Evolutionary conservation across 2,113 vertebrate species (phyloP), one percentile per base, ranked within the genome.

Genomic region (Spheniscus mendiculus): DNA sequence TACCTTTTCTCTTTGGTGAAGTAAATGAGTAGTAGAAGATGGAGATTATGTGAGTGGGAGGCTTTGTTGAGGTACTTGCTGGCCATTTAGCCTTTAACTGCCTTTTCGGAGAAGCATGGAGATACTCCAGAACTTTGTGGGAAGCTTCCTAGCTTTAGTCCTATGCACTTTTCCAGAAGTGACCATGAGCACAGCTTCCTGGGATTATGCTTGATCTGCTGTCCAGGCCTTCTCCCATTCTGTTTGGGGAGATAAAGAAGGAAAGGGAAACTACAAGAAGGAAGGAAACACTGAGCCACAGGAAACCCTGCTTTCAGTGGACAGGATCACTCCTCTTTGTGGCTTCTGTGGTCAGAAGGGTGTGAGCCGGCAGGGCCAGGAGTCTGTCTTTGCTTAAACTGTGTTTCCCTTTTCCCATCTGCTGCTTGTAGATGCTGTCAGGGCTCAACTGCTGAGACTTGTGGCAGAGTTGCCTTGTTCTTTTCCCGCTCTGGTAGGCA

Each of bases 281-380:
- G 21, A 72, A n/a, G 27, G n/a, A 56, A 16, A n/a, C 15, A 0
- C 6, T 12, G 22, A 74, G 22, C 30, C 40, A 8, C 11, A 2
- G 7, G 63, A 83, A 58, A 7, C 56, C 47, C 30, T 10, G 1
- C 71, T 80, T 66, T 30, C 63, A 59, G 5, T 5, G 61, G 45
- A 2, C 13, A n/a, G 17, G 3, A 29, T 65, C 12, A 0, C 42
- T 58, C 4, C 18, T 26, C 11, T 10, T 12, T 16, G 13, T 50
- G 44, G 11, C 19, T 63, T 2, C 63, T 11, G 1, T 29, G 53
- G 7, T 22, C 73, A 7, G 66, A 22, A 42, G 30, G 9, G 4
- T 2, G 38, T 5, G 52, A 80, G 15, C 30, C 38, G 5, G 36
- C 44, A 34, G 26, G 20, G 14, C 44, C 26, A 22, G 59, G n/a